These are phyloP conservation scores for Agrochola circellaris DNA, from an alignment of 2,888 invertebrate genomes.

Conservation along the genomic window DNA sequence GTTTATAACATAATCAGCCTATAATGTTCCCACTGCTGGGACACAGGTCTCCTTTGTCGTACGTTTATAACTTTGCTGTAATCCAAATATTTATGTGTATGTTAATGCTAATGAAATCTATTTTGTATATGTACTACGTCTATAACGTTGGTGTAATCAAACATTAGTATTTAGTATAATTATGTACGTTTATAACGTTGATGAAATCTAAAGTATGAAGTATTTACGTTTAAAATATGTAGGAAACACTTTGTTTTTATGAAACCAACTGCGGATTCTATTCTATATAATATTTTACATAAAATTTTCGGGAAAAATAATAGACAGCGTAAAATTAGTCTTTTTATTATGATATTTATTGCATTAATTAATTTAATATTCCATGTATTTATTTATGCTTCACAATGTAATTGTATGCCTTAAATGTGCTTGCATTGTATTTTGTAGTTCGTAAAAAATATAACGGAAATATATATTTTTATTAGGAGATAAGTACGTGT, in stretches of 20 bases:
- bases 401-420: background rate
- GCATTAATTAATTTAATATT: background rate
- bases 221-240: background rate
- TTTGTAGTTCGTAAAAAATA: conserved; percentile 1
- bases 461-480: conserved; percentile 24
- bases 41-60: background rate
- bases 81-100: background rate
- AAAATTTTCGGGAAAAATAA: background rate
- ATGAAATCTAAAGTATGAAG: background rate
- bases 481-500: background rate
- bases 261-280: background rate
- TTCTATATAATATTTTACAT: background rate
- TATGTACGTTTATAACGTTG: background rate
- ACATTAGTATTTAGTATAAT: background rate
- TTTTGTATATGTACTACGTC: background rate
- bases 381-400: background rate
- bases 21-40: background rate
- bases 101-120: background rate
- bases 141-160: background rate
- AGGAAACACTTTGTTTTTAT: background rate
- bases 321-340: background rate
- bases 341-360: background rate
- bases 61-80: background rate
- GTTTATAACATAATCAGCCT: background rate
- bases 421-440: conserved; percentile 13